Base-by-base conservation (phyloP, 2,113 vertebrate genomes). In the Sander vitreus region DNA sequence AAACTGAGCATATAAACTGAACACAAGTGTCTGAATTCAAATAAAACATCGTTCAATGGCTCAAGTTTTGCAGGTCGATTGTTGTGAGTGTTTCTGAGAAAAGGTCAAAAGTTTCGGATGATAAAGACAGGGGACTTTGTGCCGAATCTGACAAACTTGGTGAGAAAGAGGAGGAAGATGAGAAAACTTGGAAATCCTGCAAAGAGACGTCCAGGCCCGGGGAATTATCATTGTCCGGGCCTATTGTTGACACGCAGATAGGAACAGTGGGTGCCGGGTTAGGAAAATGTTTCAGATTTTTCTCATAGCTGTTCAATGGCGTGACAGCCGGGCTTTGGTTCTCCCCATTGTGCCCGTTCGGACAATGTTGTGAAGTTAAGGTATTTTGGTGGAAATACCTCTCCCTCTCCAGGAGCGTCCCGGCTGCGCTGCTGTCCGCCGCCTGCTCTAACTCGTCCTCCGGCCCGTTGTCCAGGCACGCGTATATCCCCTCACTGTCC, bases 211-310 rank as follows among this genome's bases (percentile, higher is more conserved):
- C 96, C 85, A 97, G 94, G 95, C 96, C 95, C 92, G 97, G 94
- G 91, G 97, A 96, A 91, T 95, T 88, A 92, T 96, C 96, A 97
- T 97, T 98, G 97, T 98, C 97, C 94, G 95, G 96, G 92, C 95
- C 97, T 95, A 97, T 98, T 98, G 97, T 98, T 93, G 97, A 94
- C 92, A 94, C 94, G 94, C 96, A 96, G 93, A 97, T 95, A 53
- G 96, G 96, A 91, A 94, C 97, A 96, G 97, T 97, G 96, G 97
- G 96, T 93, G 97, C 96, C 93, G 96, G 94, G 88, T 96, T 96
- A 85, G 96, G 95, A 95, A 98, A 96, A 98, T 97, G 97, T 98
- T 98, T 99, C 92, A 96, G 93, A 97, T 98, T 97, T 98, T 98
- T 99, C 95, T 98, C 97, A 97, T 96, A 96, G 95, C 96, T 97